Percentiles rank a stretch among this genome's conserved stretches.
These are phyloP conservation scores for Caenorhabditis tropicalis DNA, from an alignment of 1,140 invertebrate genomes.

Conservation along the genomic window DNA sequence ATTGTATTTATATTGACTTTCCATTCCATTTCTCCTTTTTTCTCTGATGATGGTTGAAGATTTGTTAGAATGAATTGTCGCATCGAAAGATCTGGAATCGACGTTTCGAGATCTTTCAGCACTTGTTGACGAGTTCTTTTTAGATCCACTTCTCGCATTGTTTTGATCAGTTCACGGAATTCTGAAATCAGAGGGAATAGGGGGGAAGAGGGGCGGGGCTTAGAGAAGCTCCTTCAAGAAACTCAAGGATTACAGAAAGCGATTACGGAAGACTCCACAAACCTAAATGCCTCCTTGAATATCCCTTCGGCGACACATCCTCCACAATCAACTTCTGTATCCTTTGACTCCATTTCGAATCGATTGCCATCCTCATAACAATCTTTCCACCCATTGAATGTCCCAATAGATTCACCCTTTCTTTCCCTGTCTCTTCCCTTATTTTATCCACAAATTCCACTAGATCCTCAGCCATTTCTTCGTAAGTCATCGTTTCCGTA, in stretches of 20 bases:
- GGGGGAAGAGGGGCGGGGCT: too few species aligned
- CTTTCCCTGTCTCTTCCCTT: slow-evolving; percentile 50
- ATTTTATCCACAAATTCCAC: slow-evolving; percentile 59
- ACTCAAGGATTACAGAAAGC: too few species aligned
- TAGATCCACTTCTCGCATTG: slow-evolving; percentile 63
- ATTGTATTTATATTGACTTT: slow-evolving; percentile 80
- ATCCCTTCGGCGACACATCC: slow-evolving; percentile 52
- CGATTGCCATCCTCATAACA: slow-evolving; percentile 59
- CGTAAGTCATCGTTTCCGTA: slow-evolving; percentile 54
- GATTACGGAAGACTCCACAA: too few species aligned
- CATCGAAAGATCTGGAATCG: slow-evolving; percentile 73
- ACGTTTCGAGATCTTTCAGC: slow-evolving; percentile 47
- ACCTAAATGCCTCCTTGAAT: slow-evolving; percentile 26
- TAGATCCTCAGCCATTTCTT: slow-evolving; percentile 64
- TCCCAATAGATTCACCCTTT: slow-evolving; percentile 60
- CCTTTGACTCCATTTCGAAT: slow-evolving; percentile 14
- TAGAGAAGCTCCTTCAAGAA: too few species aligned
- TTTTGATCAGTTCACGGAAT: slow-evolving; percentile 58
- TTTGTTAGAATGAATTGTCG: slow-evolving; percentile 83
- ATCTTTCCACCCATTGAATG: slow-evolving; percentile 70
- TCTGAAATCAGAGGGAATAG: slow-evolving; percentile 27
- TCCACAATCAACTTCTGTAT: slow-evolving; percentile 64
- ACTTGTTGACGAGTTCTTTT: slow-evolving; percentile 55
- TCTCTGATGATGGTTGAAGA: slow-evolving; percentile 75
- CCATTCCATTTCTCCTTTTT: slow-evolving; percentile 78